Percentiles rank a stretch among this genome's conserved stretches.
These are phyloP conservation scores for Artibeus jamaicensis DNA, from an alignment of 2,797 vertebrate species.

Conservation along the genomic window DNA sequence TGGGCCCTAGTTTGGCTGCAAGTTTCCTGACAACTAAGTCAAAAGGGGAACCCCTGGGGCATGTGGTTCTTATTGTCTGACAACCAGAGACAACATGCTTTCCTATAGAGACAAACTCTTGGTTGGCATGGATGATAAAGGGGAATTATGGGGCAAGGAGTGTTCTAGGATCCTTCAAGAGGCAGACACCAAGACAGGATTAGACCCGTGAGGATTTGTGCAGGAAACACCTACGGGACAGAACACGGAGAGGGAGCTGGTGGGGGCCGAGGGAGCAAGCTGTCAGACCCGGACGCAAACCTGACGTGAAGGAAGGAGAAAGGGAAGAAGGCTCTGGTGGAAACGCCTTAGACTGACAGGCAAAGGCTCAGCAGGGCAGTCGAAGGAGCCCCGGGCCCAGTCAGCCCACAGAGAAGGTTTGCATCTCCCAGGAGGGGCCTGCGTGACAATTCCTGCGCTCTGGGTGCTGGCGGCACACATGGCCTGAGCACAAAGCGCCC, in stretches of 20 bases:
- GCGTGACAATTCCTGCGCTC: neutral
- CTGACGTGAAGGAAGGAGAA: neutral
- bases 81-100: neutral
- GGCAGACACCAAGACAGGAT: neutral
- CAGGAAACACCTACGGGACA: neutral
- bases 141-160: neutral
- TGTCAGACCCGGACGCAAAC: neutral
- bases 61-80: neutral
- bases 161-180: neutral
- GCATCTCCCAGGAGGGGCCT: neutral
- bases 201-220: neutral
- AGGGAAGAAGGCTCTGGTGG: neutral
- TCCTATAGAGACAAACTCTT: neutral
- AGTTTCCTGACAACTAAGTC: conserved; percentile 4
- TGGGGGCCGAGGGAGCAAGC: neutral
- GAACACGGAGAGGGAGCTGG: neutral
- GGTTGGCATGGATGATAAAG: neutral
- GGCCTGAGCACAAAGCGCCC: neutral
- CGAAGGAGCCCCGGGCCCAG: neutral
- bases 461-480: neutral
- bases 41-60: conserved; percentile 25
- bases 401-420: neutral
- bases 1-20: neutral
- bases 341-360: neutral
- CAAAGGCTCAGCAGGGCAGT: neutral